Evolutionary conservation across 2,888 invertebrate species (phyloP), one percentile per base, ranked within the genome.

Genomic region (Magallana nippona): DNA sequence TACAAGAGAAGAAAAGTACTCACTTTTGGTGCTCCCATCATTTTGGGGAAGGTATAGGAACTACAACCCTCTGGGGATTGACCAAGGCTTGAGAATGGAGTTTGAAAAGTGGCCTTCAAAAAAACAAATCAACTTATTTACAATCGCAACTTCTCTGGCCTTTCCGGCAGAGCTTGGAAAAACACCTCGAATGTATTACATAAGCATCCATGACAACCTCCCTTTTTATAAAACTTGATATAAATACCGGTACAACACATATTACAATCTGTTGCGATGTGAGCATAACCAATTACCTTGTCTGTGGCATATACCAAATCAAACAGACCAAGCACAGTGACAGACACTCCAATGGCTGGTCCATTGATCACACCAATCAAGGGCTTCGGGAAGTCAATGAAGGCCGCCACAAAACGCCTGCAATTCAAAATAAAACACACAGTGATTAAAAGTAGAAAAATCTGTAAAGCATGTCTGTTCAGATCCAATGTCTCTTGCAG

Each of bases 41-140:
- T 95, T 91, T 95, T 95, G 0, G 99, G 98, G 93, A 98, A 98
- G 82, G 96, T 96, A 90, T 96, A 97, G 27, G 97, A 96, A 2
- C 98, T 98, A 92, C 98, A 97, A 11, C 97, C 98, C 95, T 99
- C 99, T 19, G 98, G 96, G 58, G 96, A 96, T 88, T 98, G 95
- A 1, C 98, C 98, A 83, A 98, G 94, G 88, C 95, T 95, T 22
- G 96, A 96, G 94, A 99, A 99, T 10, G 99, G 99, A 17, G 98
- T 97, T 84, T 96, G 95, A 94, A 99, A 98, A 86, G 96, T 97
- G 1, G 98, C 97, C 97, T 97, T 89, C 22, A 90, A 86, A 85
- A 86, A 10, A 78, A 22, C 60, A 71, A 80, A 44, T n/a, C n/a
- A n/a, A n/a, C n/a, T n/a, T n/a, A n/a, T n/a, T n/a, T n/a, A n/a